Evolutionary conservation across 2,888 invertebrate genomes (phyloP), one percentile per base, ranked within the genome.

Genomic region (Dromius quadrimaculatus): DNA sequence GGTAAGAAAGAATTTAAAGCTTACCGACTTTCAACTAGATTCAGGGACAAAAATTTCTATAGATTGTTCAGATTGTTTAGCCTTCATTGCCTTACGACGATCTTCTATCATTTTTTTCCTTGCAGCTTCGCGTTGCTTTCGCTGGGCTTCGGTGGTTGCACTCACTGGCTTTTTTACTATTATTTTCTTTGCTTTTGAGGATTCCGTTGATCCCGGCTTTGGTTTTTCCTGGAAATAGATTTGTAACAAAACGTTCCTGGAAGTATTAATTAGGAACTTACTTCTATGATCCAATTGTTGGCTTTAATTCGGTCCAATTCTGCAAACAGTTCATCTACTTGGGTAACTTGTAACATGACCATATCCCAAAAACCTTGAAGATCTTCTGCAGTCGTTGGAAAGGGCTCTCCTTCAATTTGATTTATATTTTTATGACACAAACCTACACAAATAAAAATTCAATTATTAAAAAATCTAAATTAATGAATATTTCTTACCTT

Each of bases 331-430:
- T 88, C 87, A 79, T 95, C 90, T 64, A 97, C 90, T 78, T 96
- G 93, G 72, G 90, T 88, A 15, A 97, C 92, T 84, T 97, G 97
- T 57, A 97, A 86, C 81, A 92, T 90, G 22, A 97, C 95, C 95
- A 98, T 96, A 82, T 98, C 97, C 97, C 97, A 98, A 85, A 98
- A 98, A 0, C 97, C 98, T 77, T 93, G 94, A 73, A 98, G 85
- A 82, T 98, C 98, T 76, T 93, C 91, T 74, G 89, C 85, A 0
- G 95, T 96, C 5, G 97, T 97, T 5, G 93, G 94, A 83, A 94
- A 95, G 73, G 89, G 91, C 78, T 95, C 95, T 73, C 90, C 92
- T 19, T 87, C 86, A 2, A 87, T 84, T 78, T 89, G 89, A 80
- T 88, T 90, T 34, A 89, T 83, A 77, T 88, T 87, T 78, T 88